Evolutionary conservation across 2,888 invertebrate genomes (phyloP), one percentile per base, ranked within the genome.

Genomic region (Nemoura dubitans): DNA sequence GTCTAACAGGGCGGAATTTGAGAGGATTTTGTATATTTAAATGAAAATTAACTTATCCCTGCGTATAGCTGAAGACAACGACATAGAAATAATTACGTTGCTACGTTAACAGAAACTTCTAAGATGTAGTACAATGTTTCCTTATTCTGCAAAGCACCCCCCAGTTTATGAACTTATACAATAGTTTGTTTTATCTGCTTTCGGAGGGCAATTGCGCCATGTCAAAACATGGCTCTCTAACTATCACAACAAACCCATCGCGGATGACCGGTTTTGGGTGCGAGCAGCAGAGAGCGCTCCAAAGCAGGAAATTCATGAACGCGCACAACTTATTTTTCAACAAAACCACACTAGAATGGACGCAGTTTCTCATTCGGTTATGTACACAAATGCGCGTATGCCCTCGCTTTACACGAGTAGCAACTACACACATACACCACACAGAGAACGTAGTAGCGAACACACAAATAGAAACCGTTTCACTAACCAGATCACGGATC

Each of bases 181-280:
- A 59, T 59, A 59, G 59, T 59, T 59, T 59, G 59, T 59, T 36
- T 36, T 59, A 59, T 59, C 59, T 59, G 59, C 59, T 59, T 59
- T 59, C 21, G 59, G 59, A 59, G 21, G 2, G 59, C 14, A 59
- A 7, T 3, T 14, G 14, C 59, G 59, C 10, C 3, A 21, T 59
- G 59, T 59, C 59, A 59, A 59, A 59, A 59, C 14, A 59, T 21
- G 2, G 59, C 59, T 21, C 59, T 21, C 14, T 21, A 21, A 21
- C 59, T 59, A 59, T 21, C 16, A 59, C 14, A 59, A 59, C 59
- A 59, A 59, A 59, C 59, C 59, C n/a, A n/a, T 59, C 59, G 21
- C 21, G 59, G 59, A 59, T 59, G 59, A 21, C 59, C 21, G 59
- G 21, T 21, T 59, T 21, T 59, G 21, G 59, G 59, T 3, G 10